Evolutionary conservation across 2,797 vertebrate genomes (phyloP), one percentile per base, ranked within the genome.

Genomic region (Myotis planiceps): DNA sequence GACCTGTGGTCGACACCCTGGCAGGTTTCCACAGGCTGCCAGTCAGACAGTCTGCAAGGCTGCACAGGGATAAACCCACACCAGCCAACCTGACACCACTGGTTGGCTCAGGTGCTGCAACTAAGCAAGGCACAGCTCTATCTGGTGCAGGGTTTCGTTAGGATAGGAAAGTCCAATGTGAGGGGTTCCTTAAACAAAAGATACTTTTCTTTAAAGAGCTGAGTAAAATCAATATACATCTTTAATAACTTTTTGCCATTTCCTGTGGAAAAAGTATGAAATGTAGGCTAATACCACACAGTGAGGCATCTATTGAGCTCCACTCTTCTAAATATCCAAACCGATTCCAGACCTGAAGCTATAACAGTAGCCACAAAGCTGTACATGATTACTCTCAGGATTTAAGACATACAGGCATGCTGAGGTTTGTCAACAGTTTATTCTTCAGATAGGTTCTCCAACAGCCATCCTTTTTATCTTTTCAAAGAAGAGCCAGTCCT

Each of bases 321-420:
- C 6, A 13, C 34, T 4, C 53, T 63, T 74, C 29, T 29, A 3
- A 18, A 10, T 3, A 60, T 12, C 21, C 32, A 34, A 32, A 29
- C 2, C 37, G 25, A n/a, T 27, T 63, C 55, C 55, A 82, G 32
- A n/a, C 19, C 9, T 6, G n/a, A 51, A 23, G 32, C 23, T 19
- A 2, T 13, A 51, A 55, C 19, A 25, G 25, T 2, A 25, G 78
- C 78, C 79, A 39, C 4, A 37, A 47, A 25, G 76, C 9, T 1
- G 1, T 19, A 6, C 9, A 1, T 2, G 12, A 32, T 45, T 27
- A 4, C n/a, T 27, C 6, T n/a, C 21, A 45, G 76, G 55, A 21
- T 3, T 10, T 14, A 12, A 34, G 19, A 34, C 15, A 51, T 0
- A n/a, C 0, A 19, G 34, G 49, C 15, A 10, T 12, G 25, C 34